Conservation (phyloP, 2,113 vertebrate genomes). For the Ceuthmochares aereus region DNA sequence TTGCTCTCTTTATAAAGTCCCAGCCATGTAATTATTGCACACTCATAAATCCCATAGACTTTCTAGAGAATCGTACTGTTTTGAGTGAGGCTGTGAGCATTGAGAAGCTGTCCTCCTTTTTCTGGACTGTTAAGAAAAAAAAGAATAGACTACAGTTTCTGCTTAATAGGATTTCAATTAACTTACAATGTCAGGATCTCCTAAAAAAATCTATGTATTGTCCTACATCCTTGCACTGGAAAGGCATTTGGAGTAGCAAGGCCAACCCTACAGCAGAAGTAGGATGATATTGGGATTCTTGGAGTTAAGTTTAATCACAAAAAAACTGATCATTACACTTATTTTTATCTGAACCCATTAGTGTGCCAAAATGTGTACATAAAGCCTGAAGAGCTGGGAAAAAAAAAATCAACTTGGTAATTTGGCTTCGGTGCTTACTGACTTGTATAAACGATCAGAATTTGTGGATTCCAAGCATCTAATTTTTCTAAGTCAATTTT, state of each 20-base stretch:
- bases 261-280: background rate
- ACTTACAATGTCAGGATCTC: background rate
- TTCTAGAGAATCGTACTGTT: background rate
- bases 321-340: background rate
- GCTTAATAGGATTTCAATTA: background rate
- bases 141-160: background rate
- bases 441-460: background rate
- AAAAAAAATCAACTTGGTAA: background rate
- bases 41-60: constrained; percentile 24
- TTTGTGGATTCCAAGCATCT: background rate
- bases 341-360: background rate
- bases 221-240: background rate
- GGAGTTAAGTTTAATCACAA: background rate
- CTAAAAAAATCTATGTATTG: background rate
- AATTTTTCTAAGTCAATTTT: background rate
- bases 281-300: background rate
- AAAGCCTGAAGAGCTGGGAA: background rate
- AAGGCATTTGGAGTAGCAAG: background rate
- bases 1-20: background rate
- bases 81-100: background rate
- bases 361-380: background rate
- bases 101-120: background rate
- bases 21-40: constrained; percentile 29
- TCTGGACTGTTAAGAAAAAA: background rate
- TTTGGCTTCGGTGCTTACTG: background rate